phyloP scores from a whole-genome alignment of 1,140 invertebrate genomes.

The Brachionus paranguensis region DNA sequence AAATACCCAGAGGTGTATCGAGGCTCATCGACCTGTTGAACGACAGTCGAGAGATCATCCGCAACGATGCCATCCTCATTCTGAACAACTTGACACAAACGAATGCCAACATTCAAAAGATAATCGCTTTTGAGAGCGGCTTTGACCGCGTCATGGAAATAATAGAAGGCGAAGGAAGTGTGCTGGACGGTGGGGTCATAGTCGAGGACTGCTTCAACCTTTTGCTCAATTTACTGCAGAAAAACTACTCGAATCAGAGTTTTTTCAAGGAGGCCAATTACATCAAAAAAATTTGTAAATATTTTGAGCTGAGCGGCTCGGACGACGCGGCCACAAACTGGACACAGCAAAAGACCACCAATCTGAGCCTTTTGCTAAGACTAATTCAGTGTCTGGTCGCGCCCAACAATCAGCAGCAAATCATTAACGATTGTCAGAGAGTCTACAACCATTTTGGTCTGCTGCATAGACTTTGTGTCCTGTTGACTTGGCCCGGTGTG shows the following conservation, averaged over 20 bases:
- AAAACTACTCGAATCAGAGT: constrained; percentile 94
- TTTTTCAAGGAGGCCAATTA: constrained; percentile 94
- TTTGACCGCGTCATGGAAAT: constrained; percentile 92
- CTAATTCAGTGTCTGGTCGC: constrained; percentile 81
- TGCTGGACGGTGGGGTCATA: constrained; percentile 84
- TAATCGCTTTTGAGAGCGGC: constrained; percentile 97
- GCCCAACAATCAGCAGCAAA: constrained; percentile 74
- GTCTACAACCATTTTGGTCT: constrained; percentile 78
- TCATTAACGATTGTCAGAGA: constrained; percentile 75
- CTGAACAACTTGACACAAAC: constrained; percentile 85
- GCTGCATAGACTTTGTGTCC: constrained; percentile 66
- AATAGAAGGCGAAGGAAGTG: constrained; percentile 76
- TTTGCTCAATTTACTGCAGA: constrained; percentile 84
- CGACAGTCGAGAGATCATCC: constrained; percentile 87
- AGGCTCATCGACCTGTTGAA: constrained; percentile 90
- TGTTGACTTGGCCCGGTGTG: constrained; percentile 89
- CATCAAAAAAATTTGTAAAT: constrained; percentile 78
- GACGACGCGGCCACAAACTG: constrained; percentile 64
- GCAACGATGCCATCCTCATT: constrained; percentile 83
- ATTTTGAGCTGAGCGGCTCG: constrained; percentile 68
- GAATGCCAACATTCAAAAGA: constrained; percentile 97
- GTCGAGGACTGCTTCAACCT: constrained; percentile 95
- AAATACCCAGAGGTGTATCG: constrained; percentile 92
- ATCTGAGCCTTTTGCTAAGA: constrained; percentile 82
- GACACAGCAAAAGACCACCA: constrained; percentile 88